A percentile compares a stretch with the other conserved stretches of the same genome.
These are phyloP conservation scores for Procambarus clarkii DNA, from an alignment of 1,140 invertebrate species.

Conservation along the genomic window DNA sequence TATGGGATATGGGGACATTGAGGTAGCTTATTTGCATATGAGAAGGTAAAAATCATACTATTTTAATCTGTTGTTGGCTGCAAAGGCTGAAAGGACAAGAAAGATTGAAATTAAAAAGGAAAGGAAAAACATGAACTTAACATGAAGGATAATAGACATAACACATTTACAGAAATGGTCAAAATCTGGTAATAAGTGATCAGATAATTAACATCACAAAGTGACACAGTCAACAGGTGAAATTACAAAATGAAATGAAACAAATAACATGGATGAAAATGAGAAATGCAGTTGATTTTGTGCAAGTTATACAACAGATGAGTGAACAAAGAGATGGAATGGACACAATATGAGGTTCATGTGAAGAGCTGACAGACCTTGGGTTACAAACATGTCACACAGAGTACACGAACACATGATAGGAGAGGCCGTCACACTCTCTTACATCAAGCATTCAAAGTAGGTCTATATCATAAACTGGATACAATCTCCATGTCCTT, in stretches of 20 bases:
- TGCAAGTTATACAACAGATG: slow-evolving; percentile 3
- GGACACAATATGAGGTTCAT: neutral
- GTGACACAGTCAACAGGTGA: neutral
- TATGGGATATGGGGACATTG: neutral
- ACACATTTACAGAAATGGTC: neutral
- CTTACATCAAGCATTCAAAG: slow-evolving; percentile 27
- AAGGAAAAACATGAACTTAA: neutral
- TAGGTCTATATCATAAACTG: slow-evolving; percentile 20
- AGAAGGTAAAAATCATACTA: neutral
- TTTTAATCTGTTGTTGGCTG: neutral
- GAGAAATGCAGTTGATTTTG: neutral
- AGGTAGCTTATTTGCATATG: neutral
- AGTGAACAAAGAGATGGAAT: neutral
- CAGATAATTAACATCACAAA: no score
- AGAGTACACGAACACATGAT: slow-evolving; percentile 16
- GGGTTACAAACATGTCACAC: slow-evolving; percentile 29
- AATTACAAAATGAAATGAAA: neutral
- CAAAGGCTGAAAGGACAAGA: neutral
- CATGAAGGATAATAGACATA: neutral
- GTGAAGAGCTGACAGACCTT: slow-evolving; percentile 11
- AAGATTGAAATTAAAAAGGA: neutral
- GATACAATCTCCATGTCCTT: neutral
- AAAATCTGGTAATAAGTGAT: no score
- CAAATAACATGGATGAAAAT: neutral
- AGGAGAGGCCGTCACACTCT: slow-evolving; percentile 2